Percentiles rank a stretch among this genome's conserved stretches.
These are phyloP conservation scores for Fragum sueziense DNA, from an alignment of 2,888 invertebrate genomes.

Conservation along the genomic window DNA sequence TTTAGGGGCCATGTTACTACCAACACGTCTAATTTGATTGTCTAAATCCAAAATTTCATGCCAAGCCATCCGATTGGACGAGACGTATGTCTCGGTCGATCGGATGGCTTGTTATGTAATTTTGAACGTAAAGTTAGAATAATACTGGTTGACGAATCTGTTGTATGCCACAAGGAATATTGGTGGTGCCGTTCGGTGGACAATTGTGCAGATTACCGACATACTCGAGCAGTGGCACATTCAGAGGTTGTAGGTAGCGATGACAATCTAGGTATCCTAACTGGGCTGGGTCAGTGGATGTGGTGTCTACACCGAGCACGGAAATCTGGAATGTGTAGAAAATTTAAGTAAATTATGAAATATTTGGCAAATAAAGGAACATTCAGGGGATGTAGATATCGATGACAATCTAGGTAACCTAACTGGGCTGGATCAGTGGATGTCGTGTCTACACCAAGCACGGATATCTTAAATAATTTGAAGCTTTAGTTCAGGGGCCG, in stretches of 20 bases:
- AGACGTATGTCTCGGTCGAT: too few relatives aligned
- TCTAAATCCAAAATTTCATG: too few relatives aligned
- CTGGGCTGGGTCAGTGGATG: constrained; percentile 86
- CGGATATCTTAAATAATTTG: constrained; percentile 81
- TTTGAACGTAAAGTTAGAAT: too few relatives aligned
- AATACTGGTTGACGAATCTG: constrained; percentile 34
- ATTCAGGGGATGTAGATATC: constrained; percentile 37
- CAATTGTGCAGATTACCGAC: constrained; percentile 46
- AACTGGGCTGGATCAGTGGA: constrained; percentile 85
- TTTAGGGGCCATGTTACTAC: too few relatives aligned
- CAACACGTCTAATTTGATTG: too few relatives aligned
- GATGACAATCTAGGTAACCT: constrained; percentile 26
- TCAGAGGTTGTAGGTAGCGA: constrained; percentile 36
- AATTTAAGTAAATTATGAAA: too few relatives aligned
- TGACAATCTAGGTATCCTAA: constrained; percentile 29
- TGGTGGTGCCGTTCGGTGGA: constrained; percentile 44
- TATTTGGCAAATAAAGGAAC: too few relatives aligned
- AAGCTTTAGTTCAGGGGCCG: too few relatives aligned
- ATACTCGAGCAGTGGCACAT: constrained; percentile 50
- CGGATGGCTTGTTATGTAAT: too few relatives aligned
- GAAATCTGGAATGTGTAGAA: too few relatives aligned
- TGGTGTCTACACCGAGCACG: constrained; percentile 87
- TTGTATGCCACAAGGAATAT: constrained; percentile 38
- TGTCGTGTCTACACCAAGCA: constrained; percentile 87
- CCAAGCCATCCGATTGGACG: too few relatives aligned